Percentiles rank a stretch among this genome's conserved stretches.
phyloP scores from a whole-genome alignment of 2,113 vertebrate species.

The Trichomycterus rosablanca region DNA sequence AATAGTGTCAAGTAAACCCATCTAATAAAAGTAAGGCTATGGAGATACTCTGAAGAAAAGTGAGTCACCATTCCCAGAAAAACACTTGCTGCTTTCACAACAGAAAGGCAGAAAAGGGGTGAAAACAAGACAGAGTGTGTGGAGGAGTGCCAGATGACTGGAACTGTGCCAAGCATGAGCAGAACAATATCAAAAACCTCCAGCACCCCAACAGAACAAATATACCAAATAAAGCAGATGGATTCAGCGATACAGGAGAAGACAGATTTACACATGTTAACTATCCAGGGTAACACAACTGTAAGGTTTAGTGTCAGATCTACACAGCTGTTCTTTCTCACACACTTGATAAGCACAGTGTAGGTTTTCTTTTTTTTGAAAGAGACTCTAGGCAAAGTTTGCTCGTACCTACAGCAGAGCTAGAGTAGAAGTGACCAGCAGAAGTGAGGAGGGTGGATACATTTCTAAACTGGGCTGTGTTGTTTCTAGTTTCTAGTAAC shows the following conservation, averaged over 20 bases:
- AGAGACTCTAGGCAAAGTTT: background rate
- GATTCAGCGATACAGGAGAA: background rate
- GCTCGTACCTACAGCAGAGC: background rate
- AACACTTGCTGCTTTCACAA: slow-evolving; percentile 38
- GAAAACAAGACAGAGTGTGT: slow-evolving; percentile 60
- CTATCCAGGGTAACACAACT: background rate
- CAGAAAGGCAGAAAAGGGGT: slow-evolving; percentile 44
- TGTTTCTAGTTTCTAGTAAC: slow-evolving; percentile 14
- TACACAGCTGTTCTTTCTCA: background rate
- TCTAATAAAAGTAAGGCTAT: slow-evolving; percentile 12
- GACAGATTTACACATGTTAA: background rate
- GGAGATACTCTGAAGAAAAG: slow-evolving; percentile 3
- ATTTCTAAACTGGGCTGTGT: slow-evolving; percentile 25
- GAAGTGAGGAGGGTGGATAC: slow-evolving; percentile 1
- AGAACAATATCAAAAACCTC: background rate
- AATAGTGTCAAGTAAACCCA: slow-evolving; percentile 1
- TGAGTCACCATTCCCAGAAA: slow-evolving; percentile 34
- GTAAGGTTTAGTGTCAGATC: background rate
- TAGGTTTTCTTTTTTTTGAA: background rate
- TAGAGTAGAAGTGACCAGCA: slow-evolving; percentile 25
- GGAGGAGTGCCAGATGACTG: slow-evolving; percentile 45
- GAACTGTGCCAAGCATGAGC: slow-evolving; percentile 17
- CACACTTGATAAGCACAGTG: slow-evolving; percentile 17
- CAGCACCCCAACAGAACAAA: slow-evolving; percentile 2
- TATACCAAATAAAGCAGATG: background rate